These are phyloP conservation scores for Serripes groenlandicus DNA, from an alignment of 2,888 invertebrate genomes.

Conservation along the genomic window DNA sequence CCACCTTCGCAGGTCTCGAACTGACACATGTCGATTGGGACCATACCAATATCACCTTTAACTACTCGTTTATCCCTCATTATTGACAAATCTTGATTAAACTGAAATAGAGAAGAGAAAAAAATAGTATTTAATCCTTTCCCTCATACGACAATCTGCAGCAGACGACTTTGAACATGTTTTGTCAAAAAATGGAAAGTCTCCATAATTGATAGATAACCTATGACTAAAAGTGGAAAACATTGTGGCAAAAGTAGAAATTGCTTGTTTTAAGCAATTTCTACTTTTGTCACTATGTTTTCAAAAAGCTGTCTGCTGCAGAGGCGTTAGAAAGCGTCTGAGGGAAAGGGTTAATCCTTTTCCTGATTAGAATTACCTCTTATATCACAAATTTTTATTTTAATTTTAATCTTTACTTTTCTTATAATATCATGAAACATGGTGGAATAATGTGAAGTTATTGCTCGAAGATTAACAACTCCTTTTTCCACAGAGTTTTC, in stretches of 20 bases:
- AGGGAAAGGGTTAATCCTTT: no score
- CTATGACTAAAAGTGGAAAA: neutral
- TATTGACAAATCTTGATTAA: slow-evolving; percentile 94
- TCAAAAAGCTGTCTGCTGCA: no score
- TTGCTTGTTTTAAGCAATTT: no score
- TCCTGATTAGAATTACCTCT: no score
- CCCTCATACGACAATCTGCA: neutral
- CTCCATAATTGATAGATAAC: neutral
- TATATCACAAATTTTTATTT: no score
- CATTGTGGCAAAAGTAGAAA: neutral
- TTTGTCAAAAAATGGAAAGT: neutral
- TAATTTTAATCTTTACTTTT: no score
- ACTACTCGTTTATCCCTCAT: slow-evolving; percentile 6
- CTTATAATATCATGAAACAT: no score
- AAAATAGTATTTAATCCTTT: neutral
- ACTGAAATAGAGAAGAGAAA: slow-evolving; percentile 87
- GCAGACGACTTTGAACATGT: neutral
- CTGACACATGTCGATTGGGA: slow-evolving; percentile 92
- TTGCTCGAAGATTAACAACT: no score
- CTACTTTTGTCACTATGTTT: no score
- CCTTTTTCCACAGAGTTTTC: no score
- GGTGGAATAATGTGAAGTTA: no score
- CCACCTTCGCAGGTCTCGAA: slow-evolving; percentile 89
- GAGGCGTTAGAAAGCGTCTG: no score
- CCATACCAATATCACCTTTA: slow-evolving; percentile 96